A percentile compares a stretch with the other conserved stretches of the same genome.
Evolutionary conservation across 2,113 vertebrate genomes (phyloP).

Genomic region (Aix galericulata): DNA sequence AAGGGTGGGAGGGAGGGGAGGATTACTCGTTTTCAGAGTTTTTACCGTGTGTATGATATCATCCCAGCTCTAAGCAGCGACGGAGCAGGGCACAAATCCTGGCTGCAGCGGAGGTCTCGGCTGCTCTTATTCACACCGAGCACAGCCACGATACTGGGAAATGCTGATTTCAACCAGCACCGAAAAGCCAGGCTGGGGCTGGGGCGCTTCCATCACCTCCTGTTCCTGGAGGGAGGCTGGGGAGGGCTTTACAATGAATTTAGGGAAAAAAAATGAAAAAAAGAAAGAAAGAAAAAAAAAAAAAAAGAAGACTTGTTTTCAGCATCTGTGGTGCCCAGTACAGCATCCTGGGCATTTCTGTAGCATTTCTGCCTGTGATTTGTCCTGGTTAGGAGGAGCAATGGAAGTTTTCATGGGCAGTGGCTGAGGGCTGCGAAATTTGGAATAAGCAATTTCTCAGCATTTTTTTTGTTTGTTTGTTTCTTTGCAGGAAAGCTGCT

Average conservation of each 20-base stretch:
- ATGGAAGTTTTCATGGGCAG: too few species aligned
- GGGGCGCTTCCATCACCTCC: neutral
- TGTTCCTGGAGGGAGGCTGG: neutral
- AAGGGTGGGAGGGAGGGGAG: rapidly evolving
- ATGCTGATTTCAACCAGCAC: neutral
- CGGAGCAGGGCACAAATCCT: neutral
- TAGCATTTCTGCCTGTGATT: neutral
- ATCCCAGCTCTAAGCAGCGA: rapidly evolving
- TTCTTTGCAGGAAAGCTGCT: neutral
- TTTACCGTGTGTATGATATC: rapidly evolving
- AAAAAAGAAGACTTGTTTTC: neutral
- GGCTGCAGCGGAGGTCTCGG: rapidly evolving
- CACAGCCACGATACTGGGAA: rapidly evolving
- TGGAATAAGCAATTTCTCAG: rapidly evolving
- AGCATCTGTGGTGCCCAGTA: too few species aligned
- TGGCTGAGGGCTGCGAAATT: rapidly evolving
- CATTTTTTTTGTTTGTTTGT: neutral
- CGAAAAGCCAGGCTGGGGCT: too few species aligned
- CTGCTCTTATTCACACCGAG: too few species aligned
- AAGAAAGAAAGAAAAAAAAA: too few species aligned
- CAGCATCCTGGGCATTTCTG: neutral
- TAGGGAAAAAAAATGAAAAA: neutral
- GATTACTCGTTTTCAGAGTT: neutral
- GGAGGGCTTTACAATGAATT: neutral
- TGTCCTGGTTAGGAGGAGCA: neutral